Evolutionary conservation across 2,113 vertebrate species (phyloP).

Genomic region (Hippopotamus amphibius): DNA sequence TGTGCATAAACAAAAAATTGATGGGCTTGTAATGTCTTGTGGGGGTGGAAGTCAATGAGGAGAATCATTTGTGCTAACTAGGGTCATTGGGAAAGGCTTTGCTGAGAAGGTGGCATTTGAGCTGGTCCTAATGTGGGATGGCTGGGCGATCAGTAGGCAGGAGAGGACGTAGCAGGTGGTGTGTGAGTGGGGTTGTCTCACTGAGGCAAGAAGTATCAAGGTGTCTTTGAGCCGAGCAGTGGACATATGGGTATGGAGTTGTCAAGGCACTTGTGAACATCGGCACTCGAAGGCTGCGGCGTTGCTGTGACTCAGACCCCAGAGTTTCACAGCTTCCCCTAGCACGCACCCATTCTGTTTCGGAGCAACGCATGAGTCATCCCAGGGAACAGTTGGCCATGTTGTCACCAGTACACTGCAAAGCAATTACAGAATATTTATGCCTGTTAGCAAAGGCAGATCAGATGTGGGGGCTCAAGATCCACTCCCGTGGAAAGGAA

Average conservation of each 20-base stretch:
- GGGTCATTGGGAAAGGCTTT: background rate
- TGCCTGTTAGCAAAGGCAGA: conserved; percentile 40
- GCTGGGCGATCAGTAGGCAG: background rate
- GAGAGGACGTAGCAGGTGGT: background rate
- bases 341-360: conserved; percentile 28
- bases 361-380: conserved; percentile 66
- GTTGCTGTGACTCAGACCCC: conserved; percentile 45
- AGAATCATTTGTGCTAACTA: background rate
- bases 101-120: background rate
- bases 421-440: conserved; percentile 64
- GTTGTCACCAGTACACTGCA: conserved; percentile 46
- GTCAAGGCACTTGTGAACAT: background rate
- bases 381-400: conserved; percentile 66
- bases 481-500: background rate
- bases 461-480: background rate
- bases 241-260: background rate
- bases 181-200: background rate
- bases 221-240: background rate
- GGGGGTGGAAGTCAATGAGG: background rate
- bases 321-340: background rate
- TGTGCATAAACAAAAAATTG: background rate
- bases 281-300: background rate
- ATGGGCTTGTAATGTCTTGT: background rate
- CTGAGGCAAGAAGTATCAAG: background rate
- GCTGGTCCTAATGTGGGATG: background rate